These are phyloP conservation scores for Piliocolobus tephrosceles DNA, from an alignment of 2,113 vertebrate genomes.

Conservation along the genomic window DNA sequence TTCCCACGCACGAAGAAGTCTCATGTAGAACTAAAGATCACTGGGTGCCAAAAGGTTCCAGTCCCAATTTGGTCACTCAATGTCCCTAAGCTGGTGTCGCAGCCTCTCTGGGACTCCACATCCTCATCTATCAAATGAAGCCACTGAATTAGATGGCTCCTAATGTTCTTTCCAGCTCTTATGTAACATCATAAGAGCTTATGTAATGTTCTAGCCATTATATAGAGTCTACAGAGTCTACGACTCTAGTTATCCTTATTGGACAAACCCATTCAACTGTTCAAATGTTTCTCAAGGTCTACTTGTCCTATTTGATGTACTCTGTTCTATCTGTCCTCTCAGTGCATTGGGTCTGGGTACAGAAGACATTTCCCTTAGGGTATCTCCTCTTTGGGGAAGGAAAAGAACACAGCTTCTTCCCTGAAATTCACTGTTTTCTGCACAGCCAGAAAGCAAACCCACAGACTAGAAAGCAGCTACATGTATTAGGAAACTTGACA, in stretches of 20 bases:
- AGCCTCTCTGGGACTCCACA: neutral
- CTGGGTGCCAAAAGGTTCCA: neutral
- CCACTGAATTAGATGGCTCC: neutral
- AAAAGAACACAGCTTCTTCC: neutral
- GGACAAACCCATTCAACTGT: neutral
- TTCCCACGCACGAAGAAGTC: neutral
- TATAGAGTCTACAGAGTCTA: neutral
- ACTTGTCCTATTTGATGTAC: no score
- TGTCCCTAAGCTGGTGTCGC: neutral
- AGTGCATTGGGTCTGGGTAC: neutral
- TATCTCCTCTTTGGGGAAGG: neutral
- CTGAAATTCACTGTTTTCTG: neutral
- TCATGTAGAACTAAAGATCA: neutral
- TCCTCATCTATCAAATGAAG: neutral
- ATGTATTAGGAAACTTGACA: neutral
- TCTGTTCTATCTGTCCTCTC: neutral
- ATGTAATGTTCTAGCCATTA: neutral
- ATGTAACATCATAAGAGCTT: no score
- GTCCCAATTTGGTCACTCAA: neutral
- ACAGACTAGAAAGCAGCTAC: neutral
- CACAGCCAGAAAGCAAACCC: neutral
- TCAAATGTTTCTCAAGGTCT: neutral
- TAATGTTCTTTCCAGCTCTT: neutral
- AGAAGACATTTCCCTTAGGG: neutral
- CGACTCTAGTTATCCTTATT: neutral